Base-by-base conservation (phyloP, 2,113 vertebrate genomes). In the Nematolebias whitei region DNA sequence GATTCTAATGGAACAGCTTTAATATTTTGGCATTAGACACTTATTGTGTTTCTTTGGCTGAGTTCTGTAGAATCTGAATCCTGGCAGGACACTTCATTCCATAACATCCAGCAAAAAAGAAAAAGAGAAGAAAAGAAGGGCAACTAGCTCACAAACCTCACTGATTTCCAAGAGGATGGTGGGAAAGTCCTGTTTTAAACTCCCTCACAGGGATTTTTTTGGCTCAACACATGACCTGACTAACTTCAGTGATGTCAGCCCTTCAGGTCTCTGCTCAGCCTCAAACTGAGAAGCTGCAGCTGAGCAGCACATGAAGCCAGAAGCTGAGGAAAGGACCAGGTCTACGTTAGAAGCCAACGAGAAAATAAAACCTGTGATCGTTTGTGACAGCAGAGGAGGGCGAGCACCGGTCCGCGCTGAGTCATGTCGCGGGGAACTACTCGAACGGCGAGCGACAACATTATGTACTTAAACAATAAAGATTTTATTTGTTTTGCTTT, bases 241-340 rank as follows among this genome's bases (percentile, higher is more conserved):
- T 68, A 71, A 68, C 72, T 67, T 70, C 69, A 63, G 53, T 41
- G 68, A 76, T 66, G 67, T 71, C 69, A 68, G 82, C 71, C 70
- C 72, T 62, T 66, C 76, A 84, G 80, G 63, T 63, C 38, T 48
- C 45, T 52, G 63, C 20, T 12, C 58, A 43, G 65, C 68, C 74
- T 78, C 63, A 66, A 59, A 64, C 64, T 74, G 68, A 82, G 76
- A 78, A 38, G 48, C 24, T 58, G 57, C 60, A 80, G 66, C 67
- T 38, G 54, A 75, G 71, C 66, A 80, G 66, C 69, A 83, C 62
- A 78, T 62, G 57, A 70, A 63, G 58, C 61, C 62, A 66, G 64
- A 58, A 62, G 61, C 22, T 65, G 68, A 72, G 53, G 54, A 71
- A 64, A 63, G 54, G 51, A 68, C 56, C 58, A 52, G 39, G 49